Evolutionary conservation across 2,797 vertebrate species (phyloP).

Genomic region (Fringilla coelebs): DNA sequence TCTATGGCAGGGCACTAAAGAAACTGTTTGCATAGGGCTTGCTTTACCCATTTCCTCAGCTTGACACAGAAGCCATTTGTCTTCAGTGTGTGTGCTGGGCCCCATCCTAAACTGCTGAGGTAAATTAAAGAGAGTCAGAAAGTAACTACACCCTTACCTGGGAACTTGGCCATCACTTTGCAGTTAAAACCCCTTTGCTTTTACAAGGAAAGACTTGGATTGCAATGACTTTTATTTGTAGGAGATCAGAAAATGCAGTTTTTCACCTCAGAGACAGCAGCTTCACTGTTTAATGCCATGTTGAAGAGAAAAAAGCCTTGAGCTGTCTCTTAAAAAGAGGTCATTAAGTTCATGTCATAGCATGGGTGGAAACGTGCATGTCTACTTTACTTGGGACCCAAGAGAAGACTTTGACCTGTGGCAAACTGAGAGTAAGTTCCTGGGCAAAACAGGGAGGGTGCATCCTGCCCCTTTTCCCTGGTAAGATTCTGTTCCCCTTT

Average conservation of each 20-base stretch:
- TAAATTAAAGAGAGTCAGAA: conserved; percentile 27
- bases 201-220: background rate
- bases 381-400: background rate
- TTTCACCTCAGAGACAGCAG: background rate
- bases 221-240: background rate
- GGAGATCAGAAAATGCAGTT: background rate
- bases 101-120: background rate
- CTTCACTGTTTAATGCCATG: background rate
- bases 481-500: background rate
- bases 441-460: background rate
- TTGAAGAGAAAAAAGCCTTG: background rate
- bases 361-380: background rate
- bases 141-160: background rate
- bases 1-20: background rate
- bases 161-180: background rate
- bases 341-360: background rate
- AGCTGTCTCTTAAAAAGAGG: background rate
- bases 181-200: background rate
- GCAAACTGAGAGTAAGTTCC: background rate
- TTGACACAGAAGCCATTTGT: background rate
- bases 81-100: background rate
- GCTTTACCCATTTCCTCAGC: background rate
- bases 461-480: background rate
- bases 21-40: background rate
- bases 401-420: background rate